Conservation (phyloP, 2,797 vertebrate genomes). For the Triplophysa bombifrons region DNA sequence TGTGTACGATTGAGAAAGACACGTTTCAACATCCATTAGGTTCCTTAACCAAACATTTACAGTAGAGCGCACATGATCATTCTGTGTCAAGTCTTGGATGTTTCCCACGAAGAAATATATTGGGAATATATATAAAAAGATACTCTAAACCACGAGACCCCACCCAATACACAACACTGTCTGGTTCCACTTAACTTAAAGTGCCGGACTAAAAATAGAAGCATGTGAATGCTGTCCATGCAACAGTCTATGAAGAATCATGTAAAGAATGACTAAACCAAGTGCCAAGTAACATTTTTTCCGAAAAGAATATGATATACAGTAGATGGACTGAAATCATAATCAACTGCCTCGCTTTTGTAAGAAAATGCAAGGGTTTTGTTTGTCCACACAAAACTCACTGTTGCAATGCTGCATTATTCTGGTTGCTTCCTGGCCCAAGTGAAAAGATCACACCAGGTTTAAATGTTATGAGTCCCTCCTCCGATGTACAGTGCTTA, state of each 20-base stretch:
- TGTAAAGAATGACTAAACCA: too few relatives aligned
- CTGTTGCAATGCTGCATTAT: too few relatives aligned
- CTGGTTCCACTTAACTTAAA: slow-evolving; percentile 38
- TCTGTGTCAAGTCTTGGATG: background rate
- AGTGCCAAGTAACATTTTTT: background rate
- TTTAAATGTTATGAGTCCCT: too few relatives aligned
- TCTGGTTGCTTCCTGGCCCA: too few relatives aligned
- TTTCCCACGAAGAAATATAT: background rate
- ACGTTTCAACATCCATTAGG: background rate
- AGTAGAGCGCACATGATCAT: background rate
- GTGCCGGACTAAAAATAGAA: slow-evolving; percentile 23
- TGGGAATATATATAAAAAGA: slow-evolving; percentile 31
- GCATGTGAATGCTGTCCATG: background rate
- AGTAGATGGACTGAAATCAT: too few relatives aligned
- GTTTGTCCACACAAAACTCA: too few relatives aligned
- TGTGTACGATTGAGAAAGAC: background rate
- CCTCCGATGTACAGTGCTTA: too few relatives aligned
- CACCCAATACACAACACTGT: slow-evolving; percentile 28
- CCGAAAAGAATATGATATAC: too few relatives aligned
- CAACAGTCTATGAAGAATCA: background rate
- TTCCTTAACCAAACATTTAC: too few relatives aligned
- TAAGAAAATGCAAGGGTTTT: too few relatives aligned
- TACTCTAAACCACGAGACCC: slow-evolving; percentile 1
- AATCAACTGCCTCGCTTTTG: too few relatives aligned
- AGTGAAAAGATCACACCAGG: too few relatives aligned